Evolutionary conservation across 2,888 invertebrate genomes (phyloP), one percentile per base, ranked within the genome.

Genomic region (Drosophila robusta): DNA sequence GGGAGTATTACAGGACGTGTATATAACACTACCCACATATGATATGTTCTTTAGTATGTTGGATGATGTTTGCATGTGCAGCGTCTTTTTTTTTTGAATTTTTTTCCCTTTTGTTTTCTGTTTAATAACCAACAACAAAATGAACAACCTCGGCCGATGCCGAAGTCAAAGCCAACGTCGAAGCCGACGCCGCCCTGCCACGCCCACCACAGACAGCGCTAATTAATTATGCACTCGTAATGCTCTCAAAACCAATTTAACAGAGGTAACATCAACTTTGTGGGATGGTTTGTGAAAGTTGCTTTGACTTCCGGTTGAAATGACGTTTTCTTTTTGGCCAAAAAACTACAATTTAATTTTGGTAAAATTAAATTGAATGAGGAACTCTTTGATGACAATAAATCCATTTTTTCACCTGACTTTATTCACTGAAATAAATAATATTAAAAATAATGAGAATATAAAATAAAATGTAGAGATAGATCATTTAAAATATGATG

Each of bases 151-250:
- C 16, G 22, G 24, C 38, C 42, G 42, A 41, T 54, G 49, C 18
- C 22, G 29, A 49, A 24, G 49, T 49, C 55, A 42, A 50, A 66
- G 49, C 66, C 38, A 24, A 46, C n/a, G 36, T 47, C 41, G 24
- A 24, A 16, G 42, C 38, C 29, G 9, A 42, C 16, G 36, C 50
- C 9, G 26, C 41, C 32, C 12, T 26, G 61, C 76, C 76, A 57
- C 80, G 56, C 65, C 72, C 65, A 62, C 62, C 57, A 49, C 78
- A 77, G 67, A 65, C 78, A 63, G 49, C 54, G 54, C 63, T 77
- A 78, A 78, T 78, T 78, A 80, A 78, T 78, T 80, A 72, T 76
- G 64, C 75, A 69, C 80, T 68, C 51, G 44, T 64, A 24, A 9
- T 47, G 26, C 57, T 42, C 56, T 42, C 1, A 2, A 41, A 32